A percentile compares a stretch with the other conserved stretches of the same genome.
Conservation (phyloP, 2,113 vertebrate species). For the Oceanodroma tethys region DNA sequence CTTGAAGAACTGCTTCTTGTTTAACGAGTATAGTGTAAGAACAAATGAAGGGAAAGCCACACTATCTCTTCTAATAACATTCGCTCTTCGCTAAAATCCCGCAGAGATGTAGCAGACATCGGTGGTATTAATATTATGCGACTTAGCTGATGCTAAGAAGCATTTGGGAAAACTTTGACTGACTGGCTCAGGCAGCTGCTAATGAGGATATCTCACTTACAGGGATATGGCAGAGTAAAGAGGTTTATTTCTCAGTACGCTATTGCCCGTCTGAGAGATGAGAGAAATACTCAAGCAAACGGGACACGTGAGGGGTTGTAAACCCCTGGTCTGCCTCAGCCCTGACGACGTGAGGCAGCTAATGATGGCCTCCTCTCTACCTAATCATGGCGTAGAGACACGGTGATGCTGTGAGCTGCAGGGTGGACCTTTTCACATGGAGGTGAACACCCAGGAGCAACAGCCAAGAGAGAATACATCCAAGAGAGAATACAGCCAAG, state of each 20-base stretch:
- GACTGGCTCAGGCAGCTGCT: slow-evolving; percentile 53
- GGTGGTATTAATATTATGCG: slow-evolving; percentile 57
- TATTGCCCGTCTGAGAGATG: background rate
- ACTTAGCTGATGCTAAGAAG: slow-evolving; percentile 66
- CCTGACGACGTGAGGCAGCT: background rate
- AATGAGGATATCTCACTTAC: slow-evolving; percentile 63
- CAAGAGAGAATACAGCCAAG: background rate
- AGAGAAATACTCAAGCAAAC: background rate
- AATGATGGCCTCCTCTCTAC: background rate
- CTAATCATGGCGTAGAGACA: background rate
- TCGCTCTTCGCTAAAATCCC: slow-evolving; percentile 42
- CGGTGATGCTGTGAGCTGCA: background rate
- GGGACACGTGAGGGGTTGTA: background rate
- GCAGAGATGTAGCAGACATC: slow-evolving; percentile 20
- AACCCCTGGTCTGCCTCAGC: background rate
- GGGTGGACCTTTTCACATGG: background rate
- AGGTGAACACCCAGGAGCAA: background rate
- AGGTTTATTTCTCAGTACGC: slow-evolving; percentile 41
- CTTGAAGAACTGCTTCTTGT: background rate
- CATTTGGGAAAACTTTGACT: slow-evolving; percentile 66
- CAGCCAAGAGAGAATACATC: background rate
- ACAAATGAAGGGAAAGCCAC: slow-evolving; percentile 50
- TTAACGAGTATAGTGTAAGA: background rate
- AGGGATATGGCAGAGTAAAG: slow-evolving; percentile 18
- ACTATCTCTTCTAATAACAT: slow-evolving; percentile 46